These are phyloP conservation scores for Drosophila funebris DNA, from an alignment of 1,140 invertebrate genomes.

Conservation along the genomic window DNA sequence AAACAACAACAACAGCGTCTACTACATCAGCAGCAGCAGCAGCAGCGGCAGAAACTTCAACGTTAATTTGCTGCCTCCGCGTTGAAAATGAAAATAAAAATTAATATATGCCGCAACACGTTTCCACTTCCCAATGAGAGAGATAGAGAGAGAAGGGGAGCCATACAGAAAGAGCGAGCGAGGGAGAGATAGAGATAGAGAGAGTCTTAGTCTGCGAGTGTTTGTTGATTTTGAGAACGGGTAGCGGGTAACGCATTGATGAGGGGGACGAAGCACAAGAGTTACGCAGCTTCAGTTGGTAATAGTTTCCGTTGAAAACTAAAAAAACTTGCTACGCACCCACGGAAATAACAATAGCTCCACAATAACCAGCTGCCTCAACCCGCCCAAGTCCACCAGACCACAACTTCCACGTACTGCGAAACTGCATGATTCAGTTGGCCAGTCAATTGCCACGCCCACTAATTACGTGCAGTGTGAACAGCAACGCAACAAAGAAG, in stretches of 20 bases:
- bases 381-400: no score
- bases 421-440: slow-evolving; percentile 19
- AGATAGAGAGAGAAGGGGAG: neutral
- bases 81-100: slow-evolving; percentile 76
- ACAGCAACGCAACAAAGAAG: slow-evolving; percentile 27
- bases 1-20: slow-evolving; percentile 5
- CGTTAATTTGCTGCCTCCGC: slow-evolving; percentile 63
- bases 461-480: slow-evolving; percentile 21
- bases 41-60: slow-evolving; percentile 28
- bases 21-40: slow-evolving; percentile 24
- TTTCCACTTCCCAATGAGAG: slow-evolving; percentile 47
- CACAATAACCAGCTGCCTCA: neutral
- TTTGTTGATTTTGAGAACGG: slow-evolving; percentile 62
- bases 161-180: neutral
- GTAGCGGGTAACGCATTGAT: neutral
- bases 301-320: slow-evolving; percentile 70
- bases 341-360: neutral
- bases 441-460: slow-evolving; percentile 26
- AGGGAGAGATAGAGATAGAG: neutral
- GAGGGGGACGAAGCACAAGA: neutral
- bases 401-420: neutral
- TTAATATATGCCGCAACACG: slow-evolving; percentile 79
- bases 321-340: slow-evolving; percentile 36
- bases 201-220: neutral
- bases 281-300: slow-evolving; percentile 57